Evolutionary conservation across 2,888 invertebrate genomes (phyloP).

Genomic region (Gibbula magus): DNA sequence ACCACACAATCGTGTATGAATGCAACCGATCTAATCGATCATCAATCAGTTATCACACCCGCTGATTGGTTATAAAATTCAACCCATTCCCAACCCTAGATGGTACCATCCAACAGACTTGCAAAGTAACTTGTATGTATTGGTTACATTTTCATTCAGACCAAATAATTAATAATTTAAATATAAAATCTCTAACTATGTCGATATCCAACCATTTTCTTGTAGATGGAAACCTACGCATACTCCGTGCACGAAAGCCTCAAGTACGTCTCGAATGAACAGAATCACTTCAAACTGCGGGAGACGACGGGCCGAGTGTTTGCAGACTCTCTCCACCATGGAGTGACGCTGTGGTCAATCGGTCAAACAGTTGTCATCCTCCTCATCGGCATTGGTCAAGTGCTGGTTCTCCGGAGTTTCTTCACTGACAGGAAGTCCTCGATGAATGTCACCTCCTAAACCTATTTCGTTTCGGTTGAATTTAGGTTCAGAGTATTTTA

Average conservation of each 20-base stretch:
- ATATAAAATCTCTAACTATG: too few species aligned
- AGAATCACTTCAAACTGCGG: constrained; percentile 95
- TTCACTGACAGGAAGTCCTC: constrained; percentile 82
- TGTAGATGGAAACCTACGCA: constrained; percentile 91
- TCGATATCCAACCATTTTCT: not conserved
- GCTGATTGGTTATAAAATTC: too few species aligned
- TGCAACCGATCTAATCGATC: too few species aligned
- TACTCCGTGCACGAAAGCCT: constrained; percentile 92
- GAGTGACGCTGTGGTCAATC: constrained; percentile 89
- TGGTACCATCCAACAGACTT: too few species aligned
- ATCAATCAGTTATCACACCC: too few species aligned
- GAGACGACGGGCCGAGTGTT: constrained; percentile 95
- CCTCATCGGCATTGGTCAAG: constrained; percentile 89
- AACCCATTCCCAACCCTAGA: too few species aligned
- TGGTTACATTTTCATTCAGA: too few species aligned
- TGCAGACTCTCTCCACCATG: constrained; percentile 95
- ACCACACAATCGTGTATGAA: too few species aligned
- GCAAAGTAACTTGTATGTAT: too few species aligned
- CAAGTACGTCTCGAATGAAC: constrained; percentile 91
- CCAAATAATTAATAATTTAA: too few species aligned
- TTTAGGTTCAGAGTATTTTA: too few species aligned
- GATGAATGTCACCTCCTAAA: not conserved
- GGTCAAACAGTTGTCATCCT: constrained; percentile 90
- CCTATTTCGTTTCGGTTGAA: too few species aligned
- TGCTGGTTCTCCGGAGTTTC: constrained; percentile 91